Conservation (phyloP, 2,888 invertebrate species). For the Rhamnusium bicolor region DNA sequence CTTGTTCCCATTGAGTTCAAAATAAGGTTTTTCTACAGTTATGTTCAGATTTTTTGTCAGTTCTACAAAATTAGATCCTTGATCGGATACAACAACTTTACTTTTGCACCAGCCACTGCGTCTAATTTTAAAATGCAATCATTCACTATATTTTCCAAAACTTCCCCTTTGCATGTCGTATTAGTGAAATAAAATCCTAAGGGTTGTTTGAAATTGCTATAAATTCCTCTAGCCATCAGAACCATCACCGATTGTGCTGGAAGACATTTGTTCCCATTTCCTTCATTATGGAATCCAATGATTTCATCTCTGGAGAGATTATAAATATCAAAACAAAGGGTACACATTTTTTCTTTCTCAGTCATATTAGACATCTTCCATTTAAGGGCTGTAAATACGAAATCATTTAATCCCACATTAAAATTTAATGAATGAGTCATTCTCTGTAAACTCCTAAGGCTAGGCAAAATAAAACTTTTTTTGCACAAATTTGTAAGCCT, state of each 20-base stretch:
- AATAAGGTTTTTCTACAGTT: constrained; percentile 25
- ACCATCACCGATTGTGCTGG: constrained; percentile 24
- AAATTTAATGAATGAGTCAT: constrained; percentile 18
- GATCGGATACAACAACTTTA: constrained; percentile 29
- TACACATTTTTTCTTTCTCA: constrained; percentile 16
- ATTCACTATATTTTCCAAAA: constrained; percentile 1
- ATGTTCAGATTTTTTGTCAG: constrained; percentile 30
- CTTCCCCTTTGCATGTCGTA: constrained; percentile 15
- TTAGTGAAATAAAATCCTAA: constrained; percentile 29
- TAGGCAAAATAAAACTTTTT: constrained; percentile 29
- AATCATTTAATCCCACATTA: constrained; percentile 17
- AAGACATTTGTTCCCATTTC: constrained; percentile 17
- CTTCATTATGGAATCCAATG: constrained; percentile 19
- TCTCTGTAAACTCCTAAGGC: constrained; percentile 23
- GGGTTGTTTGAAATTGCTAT: constrained; percentile 31
- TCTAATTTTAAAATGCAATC: no score
- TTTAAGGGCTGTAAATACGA: constrained; percentile 17
- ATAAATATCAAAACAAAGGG: constrained; percentile 20
- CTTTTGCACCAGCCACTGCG: constrained; percentile 5
- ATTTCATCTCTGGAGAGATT: constrained; percentile 16
- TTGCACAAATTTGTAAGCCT: constrained; percentile 18
- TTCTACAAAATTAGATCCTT: constrained; percentile 39
- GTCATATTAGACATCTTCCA: constrained; percentile 19
- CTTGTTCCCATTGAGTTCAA: constrained; percentile 16
- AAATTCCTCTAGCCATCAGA: constrained; percentile 25